phyloP scores from a whole-genome alignment of 1,140 invertebrate genomes.

The Phortica variegata region DNA sequence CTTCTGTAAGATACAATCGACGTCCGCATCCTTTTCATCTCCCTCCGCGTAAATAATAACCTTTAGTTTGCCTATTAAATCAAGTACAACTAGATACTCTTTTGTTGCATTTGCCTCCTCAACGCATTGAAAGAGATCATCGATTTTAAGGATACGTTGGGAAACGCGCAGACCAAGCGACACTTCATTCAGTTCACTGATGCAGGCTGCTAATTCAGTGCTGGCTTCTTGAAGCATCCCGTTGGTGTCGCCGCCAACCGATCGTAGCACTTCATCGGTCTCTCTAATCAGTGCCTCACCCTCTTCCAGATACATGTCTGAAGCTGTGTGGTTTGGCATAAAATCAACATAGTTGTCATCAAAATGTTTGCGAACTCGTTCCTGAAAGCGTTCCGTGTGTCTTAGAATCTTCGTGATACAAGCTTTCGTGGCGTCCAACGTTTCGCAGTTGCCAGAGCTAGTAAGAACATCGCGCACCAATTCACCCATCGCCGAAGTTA shows the following conservation, averaged over 20 bases:
- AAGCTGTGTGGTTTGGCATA: constrained; percentile 41
- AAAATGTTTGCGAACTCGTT: constrained; percentile 39
- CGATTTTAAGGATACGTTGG: constrained; percentile 41
- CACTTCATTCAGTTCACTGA: constrained; percentile 34
- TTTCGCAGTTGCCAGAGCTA: constrained; percentile 2
- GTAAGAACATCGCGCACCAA: constrained; percentile 16
- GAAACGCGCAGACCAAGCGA: constrained; percentile 35
- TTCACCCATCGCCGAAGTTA: too few species aligned
- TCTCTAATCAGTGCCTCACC: constrained; percentile 28
- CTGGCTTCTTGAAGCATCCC: constrained; percentile 27
- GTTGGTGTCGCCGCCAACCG: constrained; percentile 29
- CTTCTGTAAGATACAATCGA: constrained; percentile 36
- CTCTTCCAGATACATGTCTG: constrained; percentile 43
- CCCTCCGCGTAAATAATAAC: constrained; percentile 31
- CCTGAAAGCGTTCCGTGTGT: constrained; percentile 40
- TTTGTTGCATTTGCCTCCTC: constrained; percentile 43
- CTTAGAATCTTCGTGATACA: constrained; percentile 37
- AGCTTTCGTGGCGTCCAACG: constrained; percentile 34
- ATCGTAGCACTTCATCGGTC: constrained; percentile 31
- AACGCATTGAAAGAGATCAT: constrained; percentile 46
- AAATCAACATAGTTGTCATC: constrained; percentile 50
- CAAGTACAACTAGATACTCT: constrained; percentile 35
- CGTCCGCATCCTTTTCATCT: constrained; percentile 19
- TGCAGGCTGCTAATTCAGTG: constrained; percentile 26
- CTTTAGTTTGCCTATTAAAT: constrained; percentile 37